A percentile compares a stretch with the other conserved stretches of the same genome.
Evolutionary conservation across 2,113 vertebrate genomes (phyloP).

Genomic region (Mohoua ochrocephala): DNA sequence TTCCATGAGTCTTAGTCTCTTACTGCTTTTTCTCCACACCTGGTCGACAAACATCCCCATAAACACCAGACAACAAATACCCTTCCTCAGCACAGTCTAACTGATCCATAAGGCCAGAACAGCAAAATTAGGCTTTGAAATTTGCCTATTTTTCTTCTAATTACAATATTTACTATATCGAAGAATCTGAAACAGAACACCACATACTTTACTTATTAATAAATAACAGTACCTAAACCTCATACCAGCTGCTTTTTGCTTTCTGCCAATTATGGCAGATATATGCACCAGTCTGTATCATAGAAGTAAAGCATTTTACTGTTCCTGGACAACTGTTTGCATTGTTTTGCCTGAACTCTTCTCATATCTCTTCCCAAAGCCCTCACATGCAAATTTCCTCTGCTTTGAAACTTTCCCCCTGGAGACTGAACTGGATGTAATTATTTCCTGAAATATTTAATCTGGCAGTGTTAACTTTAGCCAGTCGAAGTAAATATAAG

Average conservation of each 20-base stretch:
- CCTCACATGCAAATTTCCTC: not conserved
- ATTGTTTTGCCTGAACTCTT: not conserved
- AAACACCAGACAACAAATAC: not conserved
- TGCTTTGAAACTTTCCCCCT: not conserved
- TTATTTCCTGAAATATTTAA: slow-evolving; percentile 49
- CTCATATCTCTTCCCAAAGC: not conserved
- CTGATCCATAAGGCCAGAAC: not conserved
- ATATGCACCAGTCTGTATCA: not conserved
- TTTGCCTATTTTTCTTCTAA: not conserved
- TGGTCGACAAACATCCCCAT: not conserved
- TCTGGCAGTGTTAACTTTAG: slow-evolving; percentile 29
- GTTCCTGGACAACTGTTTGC: not conserved
- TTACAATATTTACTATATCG: not conserved
- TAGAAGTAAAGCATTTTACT: not conserved
- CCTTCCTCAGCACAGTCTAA: not conserved
- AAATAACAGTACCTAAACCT: not conserved
- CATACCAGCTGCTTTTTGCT: not conserved
- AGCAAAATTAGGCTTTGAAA: not conserved
- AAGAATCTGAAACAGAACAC: not conserved
- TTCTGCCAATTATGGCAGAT: not conserved
- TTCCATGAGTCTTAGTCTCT: not conserved
- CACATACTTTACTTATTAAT: not conserved
- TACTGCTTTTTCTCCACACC: not conserved
- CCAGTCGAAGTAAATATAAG: not conserved
- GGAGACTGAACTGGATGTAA: not conserved